These are phyloP conservation scores for Petrosia ficiformis DNA, from an alignment of 37 sponge, comb jelly and placozoan species.

Conservation along the genomic window DNA sequence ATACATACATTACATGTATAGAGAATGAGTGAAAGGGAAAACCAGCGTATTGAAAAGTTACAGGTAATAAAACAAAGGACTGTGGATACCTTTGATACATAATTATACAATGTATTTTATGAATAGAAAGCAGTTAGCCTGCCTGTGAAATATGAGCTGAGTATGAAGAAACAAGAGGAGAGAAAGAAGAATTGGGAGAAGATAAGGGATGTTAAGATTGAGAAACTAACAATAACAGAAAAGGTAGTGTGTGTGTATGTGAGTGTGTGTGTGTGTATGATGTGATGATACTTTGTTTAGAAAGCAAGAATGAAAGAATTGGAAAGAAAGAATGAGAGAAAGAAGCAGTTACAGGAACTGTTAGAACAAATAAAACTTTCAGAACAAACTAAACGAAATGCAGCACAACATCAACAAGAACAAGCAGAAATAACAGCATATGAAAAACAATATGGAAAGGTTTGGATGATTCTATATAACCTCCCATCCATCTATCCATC, in stretches of 20 bases:
- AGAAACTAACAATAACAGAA: constrained; percentile 23
- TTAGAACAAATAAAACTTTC: constrained; percentile 39
- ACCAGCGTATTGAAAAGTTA: not conserved
- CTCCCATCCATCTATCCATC: too few species aligned
- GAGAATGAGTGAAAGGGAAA: constrained; percentile 10
- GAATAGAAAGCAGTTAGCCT: not conserved
- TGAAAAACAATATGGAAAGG: constrained; percentile 67
- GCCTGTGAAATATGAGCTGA: constrained; percentile 15
- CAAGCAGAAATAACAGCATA: constrained; percentile 41
- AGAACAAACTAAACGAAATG: constrained; percentile 59
- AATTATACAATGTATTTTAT: constrained; percentile 2
- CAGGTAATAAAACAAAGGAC: constrained; percentile 16
- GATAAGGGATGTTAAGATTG: constrained; percentile 25
- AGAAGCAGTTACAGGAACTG: constrained; percentile 27
- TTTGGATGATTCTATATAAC: constrained; percentile 1
- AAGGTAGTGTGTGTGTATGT: constrained; percentile 15
- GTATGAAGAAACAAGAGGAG: constrained; percentile 16
- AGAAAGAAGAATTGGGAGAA: constrained; percentile 2
- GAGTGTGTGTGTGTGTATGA: not conserved
- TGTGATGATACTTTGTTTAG: not conserved
- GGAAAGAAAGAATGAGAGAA: constrained; percentile 18
- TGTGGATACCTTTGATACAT: too few species aligned
- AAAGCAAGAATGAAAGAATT: constrained; percentile 1
- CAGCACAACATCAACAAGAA: constrained; percentile 33
- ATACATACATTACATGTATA: not conserved